phyloP scores from a whole-genome alignment of 2,888 invertebrate genomes.

The Melipona bicolor region DNA sequence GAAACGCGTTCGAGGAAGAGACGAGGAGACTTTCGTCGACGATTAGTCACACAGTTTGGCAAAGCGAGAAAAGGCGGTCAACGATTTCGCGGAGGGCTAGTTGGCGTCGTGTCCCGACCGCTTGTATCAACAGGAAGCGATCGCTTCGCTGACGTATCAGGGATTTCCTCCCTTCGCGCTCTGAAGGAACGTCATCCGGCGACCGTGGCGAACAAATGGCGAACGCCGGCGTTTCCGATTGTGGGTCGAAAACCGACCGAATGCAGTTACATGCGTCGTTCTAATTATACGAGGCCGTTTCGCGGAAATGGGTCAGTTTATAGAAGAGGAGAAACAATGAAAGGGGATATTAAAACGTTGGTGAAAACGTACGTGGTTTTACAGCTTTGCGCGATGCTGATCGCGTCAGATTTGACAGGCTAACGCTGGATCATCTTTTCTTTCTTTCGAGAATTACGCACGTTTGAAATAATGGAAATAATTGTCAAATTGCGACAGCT shows the following conservation, averaged over 20 bases:
- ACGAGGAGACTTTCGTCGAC: conserved; percentile 51
- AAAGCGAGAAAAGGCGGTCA: conserved; percentile 67
- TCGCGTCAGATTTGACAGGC: no score
- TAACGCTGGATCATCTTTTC: no score
- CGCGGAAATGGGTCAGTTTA: background rate
- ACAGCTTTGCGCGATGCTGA: no score
- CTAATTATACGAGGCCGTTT: background rate
- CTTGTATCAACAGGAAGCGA: conserved; percentile 39
- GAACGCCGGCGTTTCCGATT: background rate
- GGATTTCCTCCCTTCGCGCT: conserved; percentile 60
- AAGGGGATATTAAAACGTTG: no score
- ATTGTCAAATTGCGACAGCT: no score
- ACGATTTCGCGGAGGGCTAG: conserved; percentile 63
- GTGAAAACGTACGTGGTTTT: no score
- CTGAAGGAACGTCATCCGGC: background rate
- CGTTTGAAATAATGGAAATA: no score
- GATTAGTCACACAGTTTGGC: conserved; percentile 66
- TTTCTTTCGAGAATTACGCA: no score
- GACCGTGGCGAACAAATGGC: background rate
- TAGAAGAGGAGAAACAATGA: no score
- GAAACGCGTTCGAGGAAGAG: conserved; percentile 33
- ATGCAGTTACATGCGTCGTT: background rate
- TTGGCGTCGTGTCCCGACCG: conserved; percentile 56
- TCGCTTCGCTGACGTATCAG: conserved; percentile 60
- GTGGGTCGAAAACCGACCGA: background rate